These are phyloP conservation scores for Orthochromis indermauri DNA, from an alignment of 2,113 vertebrate genomes.

Conservation along the genomic window DNA sequence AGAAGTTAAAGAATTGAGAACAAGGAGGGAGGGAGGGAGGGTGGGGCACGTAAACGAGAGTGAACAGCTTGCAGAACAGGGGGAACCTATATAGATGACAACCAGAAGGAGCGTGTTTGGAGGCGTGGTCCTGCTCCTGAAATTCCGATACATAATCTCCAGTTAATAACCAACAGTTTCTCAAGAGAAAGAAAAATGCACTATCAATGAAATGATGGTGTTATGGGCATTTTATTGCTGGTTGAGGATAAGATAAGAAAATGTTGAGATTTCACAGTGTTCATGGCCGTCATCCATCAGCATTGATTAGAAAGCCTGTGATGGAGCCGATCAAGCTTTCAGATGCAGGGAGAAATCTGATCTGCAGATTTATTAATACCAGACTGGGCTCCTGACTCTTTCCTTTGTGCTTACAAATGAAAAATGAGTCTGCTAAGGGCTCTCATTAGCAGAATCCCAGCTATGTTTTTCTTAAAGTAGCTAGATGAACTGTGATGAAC, in stretches of 20 bases:
- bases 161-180: slow-evolving; percentile 3
- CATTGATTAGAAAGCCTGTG: neutral
- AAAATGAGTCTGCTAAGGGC: neutral
- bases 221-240: neutral
- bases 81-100: neutral
- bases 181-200: neutral
- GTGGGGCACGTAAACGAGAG: neutral
- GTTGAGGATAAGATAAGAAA: neutral
- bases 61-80: neutral
- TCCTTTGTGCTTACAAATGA: slow-evolving; percentile 15
- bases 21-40: neutral
- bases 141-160: neutral
- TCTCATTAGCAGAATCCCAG: neutral
- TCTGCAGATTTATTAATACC: neutral
- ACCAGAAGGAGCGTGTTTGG: rapidly evolving
- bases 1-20: neutral
- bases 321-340: neutral
- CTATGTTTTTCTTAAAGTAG: neutral
- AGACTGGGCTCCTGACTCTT: neutral
- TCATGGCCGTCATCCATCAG: neutral
- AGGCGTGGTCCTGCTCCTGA: neutral
- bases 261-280: neutral
- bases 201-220: neutral
- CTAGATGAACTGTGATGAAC: neutral
- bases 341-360: neutral